Conservation (phyloP, 2,797 vertebrate species). For the Phrynocephalus vlangalii region DNA sequence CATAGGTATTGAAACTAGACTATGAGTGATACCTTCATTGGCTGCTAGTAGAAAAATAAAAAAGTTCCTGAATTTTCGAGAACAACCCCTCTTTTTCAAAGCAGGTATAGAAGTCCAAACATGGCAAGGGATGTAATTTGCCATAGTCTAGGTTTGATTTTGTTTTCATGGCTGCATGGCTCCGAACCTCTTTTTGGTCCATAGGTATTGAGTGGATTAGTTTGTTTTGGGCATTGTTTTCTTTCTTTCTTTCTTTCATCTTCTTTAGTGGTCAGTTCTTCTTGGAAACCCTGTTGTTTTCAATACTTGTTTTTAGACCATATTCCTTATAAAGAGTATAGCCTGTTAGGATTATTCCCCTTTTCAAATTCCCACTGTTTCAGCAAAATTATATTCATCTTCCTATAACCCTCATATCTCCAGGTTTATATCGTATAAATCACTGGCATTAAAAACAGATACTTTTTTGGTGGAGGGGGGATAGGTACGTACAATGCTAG, state of each 20-base stretch:
- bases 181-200: too few relatives aligned
- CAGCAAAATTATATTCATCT: constrained; percentile 13
- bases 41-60: too few relatives aligned
- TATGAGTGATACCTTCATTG: too few relatives aligned
- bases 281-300: not conserved
- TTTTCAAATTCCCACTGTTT: not conserved
- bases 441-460: constrained; percentile 29
- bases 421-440: constrained; percentile 43
- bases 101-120: too few relatives aligned
- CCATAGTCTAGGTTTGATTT: too few relatives aligned
- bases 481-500: not conserved
- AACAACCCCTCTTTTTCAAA: too few relatives aligned
- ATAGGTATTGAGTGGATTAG: not conserved
- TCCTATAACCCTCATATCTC: constrained; percentile 44
- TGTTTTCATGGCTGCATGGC: too few relatives aligned
- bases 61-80: too few relatives aligned
- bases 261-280: not conserved
- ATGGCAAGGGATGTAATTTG: too few relatives aligned
- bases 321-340: not conserved
- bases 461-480: constrained; percentile 11
- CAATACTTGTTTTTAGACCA: not conserved
- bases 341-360: not conserved
- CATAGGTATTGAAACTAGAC: not conserved
- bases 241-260: not conserved
- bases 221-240: not conserved